Conservation (phyloP, 2,888 invertebrate genomes). For the Marronus borbonicus region DNA sequence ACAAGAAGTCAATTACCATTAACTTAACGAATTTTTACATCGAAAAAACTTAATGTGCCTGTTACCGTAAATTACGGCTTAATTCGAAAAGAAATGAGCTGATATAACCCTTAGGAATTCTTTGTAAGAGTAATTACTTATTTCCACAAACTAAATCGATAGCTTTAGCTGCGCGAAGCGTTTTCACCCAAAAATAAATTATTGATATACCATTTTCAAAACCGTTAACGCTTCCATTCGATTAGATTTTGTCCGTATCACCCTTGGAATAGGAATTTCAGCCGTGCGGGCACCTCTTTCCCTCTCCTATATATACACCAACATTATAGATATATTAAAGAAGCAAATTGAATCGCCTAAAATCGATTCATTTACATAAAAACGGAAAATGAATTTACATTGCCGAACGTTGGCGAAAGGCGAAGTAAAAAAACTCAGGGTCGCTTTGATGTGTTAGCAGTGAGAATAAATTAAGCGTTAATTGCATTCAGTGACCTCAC, state of each 20-base stretch:
- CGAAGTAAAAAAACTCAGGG: not conserved
- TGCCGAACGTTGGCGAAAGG: not conserved
- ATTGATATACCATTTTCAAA: not conserved
- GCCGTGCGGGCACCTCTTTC: not conserved
- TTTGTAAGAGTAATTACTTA: too few relatives aligned
- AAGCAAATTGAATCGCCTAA: not conserved
- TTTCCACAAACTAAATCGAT: too few relatives aligned
- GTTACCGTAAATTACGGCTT: too few relatives aligned
- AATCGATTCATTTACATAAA: constrained; percentile 30
- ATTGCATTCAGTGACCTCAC: constrained; percentile 36
- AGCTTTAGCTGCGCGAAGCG: not conserved
- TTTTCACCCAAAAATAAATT: not conserved
- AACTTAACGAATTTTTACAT: too few relatives aligned
- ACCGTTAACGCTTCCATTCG: constrained; percentile 9
- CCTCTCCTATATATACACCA: too few relatives aligned
- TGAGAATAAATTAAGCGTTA: constrained; percentile 26
- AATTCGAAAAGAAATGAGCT: too few relatives aligned
- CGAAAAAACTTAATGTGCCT: too few relatives aligned
- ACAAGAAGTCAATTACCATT: too few relatives aligned
- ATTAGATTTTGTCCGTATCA: constrained; percentile 3
- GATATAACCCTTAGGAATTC: too few relatives aligned
- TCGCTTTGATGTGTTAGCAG: constrained; percentile 17
- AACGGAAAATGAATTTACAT: constrained; percentile 33
- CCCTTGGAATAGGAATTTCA: not conserved
- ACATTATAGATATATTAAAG: not conserved